Evolutionary conservation across 2,113 vertebrate species (phyloP).

Genomic region (Aviceda subcristata): DNA sequence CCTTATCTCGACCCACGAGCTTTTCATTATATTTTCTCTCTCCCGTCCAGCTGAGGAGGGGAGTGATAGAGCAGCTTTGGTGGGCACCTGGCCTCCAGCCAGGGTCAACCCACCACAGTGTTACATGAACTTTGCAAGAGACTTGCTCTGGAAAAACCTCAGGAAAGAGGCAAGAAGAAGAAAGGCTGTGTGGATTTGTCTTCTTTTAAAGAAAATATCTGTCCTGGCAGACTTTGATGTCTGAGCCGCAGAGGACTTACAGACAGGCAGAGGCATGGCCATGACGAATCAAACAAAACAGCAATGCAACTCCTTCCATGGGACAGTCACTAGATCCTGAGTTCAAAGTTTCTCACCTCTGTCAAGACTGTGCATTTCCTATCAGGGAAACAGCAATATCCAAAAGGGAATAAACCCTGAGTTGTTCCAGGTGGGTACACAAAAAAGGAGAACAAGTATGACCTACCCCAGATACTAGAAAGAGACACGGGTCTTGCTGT

Average conservation of each 20-base stretch:
- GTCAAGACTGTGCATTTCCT: not conserved
- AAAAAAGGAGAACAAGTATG: not conserved
- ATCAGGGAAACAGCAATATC: not conserved
- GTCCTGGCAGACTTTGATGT: not conserved
- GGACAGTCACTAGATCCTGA: not conserved
- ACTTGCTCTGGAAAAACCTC: not conserved
- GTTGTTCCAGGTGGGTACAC: not conserved
- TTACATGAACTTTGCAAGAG: not conserved
- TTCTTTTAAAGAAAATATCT: not conserved
- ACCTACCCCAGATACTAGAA: not conserved
- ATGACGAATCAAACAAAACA: not conserved
- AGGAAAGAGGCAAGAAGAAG: not conserved
- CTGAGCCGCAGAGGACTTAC: not conserved
- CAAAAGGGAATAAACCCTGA: not conserved
- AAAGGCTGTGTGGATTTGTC: not conserved
- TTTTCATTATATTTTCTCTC: too few species aligned
- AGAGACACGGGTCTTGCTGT: not conserved
- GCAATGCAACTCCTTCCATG: not conserved
- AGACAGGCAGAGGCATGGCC: rapidly evolving
- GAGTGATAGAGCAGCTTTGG: too few species aligned
- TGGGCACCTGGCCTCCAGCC: too few species aligned
- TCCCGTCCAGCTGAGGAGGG: too few species aligned
- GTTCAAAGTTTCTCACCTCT: not conserved
- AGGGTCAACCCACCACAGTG: too few species aligned
- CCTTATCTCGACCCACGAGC: too few species aligned